These are phyloP conservation scores for Pangasianodon hypophthalmus DNA, from an alignment of 2,113 vertebrate genomes.

Conservation along the genomic window DNA sequence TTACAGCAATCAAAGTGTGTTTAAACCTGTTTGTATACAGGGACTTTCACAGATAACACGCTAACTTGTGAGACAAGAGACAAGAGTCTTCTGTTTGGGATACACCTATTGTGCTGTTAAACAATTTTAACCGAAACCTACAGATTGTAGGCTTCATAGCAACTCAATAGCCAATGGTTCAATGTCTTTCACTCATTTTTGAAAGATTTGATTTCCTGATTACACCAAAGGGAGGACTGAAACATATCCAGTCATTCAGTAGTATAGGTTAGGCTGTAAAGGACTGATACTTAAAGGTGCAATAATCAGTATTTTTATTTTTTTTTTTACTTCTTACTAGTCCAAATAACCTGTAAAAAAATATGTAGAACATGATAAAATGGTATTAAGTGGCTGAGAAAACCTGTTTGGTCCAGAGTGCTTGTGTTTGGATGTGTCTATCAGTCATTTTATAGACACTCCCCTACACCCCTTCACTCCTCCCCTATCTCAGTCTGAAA, in stretches of 20 bases:
- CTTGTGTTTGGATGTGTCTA: not conserved
- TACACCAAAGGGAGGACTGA: slow-evolving; percentile 48
- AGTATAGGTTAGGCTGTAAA: slow-evolving; percentile 47
- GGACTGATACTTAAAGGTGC: slow-evolving; percentile 29
- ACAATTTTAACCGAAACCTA: not conserved
- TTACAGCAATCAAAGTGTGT: not conserved
- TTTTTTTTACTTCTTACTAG: not conserved
- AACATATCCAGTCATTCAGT: slow-evolving; percentile 42
- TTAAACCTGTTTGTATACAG: not conserved
- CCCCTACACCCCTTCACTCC: not conserved
- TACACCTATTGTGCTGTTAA: not conserved
- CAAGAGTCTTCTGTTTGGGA: not conserved
- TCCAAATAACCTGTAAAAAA: not conserved
- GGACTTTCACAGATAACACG: not conserved
- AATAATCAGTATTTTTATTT: not conserved
- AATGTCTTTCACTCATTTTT: not conserved
- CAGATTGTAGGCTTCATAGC: not conserved
- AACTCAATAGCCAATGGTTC: not conserved
- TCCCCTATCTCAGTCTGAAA: not conserved
- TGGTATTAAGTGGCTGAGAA: not conserved
- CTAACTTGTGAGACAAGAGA: not conserved
- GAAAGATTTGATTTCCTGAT: not conserved
- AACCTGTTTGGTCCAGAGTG: not conserved
- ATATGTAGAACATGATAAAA: not conserved
- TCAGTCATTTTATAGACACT: not conserved